Evolutionary conservation across 2,888 invertebrate genomes (phyloP).

Genomic region (Drosophila rubida): DNA sequence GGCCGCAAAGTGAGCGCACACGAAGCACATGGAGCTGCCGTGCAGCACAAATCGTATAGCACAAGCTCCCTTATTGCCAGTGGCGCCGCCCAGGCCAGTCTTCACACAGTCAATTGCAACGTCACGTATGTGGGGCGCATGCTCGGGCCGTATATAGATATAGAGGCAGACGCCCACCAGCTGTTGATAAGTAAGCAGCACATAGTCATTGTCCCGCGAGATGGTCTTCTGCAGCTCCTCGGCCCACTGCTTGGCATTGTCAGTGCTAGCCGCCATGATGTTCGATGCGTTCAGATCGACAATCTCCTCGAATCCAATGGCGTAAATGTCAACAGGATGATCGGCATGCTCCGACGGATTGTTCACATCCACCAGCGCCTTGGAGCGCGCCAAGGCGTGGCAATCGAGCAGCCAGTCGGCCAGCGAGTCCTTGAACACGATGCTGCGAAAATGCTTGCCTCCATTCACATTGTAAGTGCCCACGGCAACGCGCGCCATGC

Average conservation of each 20-base stretch:
- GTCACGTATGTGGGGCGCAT: conserved; percentile 95
- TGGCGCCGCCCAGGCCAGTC: conserved; percentile 99
- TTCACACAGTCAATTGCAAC: conserved; percentile 98
- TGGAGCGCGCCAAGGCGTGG: conserved; percentile 87
- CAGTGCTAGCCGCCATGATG: conserved; percentile 97
- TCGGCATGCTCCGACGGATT: conserved; percentile 84
- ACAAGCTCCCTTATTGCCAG: conserved; percentile 97
- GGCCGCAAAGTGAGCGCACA: conserved; percentile 99
- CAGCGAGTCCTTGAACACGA: conserved; percentile 96
- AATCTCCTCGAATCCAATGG: conserved; percentile 99
- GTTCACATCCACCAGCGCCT: conserved; percentile 85
- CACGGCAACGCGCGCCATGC: conserved; percentile 91
- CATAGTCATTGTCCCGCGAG: conserved; percentile 93
- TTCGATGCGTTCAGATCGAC: conserved; percentile 99
- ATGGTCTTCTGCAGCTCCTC: conserved; percentile 97
- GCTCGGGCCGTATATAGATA: conserved; percentile 95
- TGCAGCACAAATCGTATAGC: conserved; percentile 96
- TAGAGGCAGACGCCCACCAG: conserved; percentile 99
- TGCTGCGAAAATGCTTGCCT: conserved; percentile 98
- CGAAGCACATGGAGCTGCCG: conserved; percentile 97
- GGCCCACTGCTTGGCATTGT: conserved; percentile 97
- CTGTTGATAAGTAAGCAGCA: conserved; percentile 96
- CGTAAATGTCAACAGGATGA: conserved; percentile 94
- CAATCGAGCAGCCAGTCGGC: conserved; percentile 96
- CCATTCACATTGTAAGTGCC: conserved; percentile 99